Base-by-base conservation (phyloP, 2,888 invertebrate species). In the Amorpha juglandis region DNA sequence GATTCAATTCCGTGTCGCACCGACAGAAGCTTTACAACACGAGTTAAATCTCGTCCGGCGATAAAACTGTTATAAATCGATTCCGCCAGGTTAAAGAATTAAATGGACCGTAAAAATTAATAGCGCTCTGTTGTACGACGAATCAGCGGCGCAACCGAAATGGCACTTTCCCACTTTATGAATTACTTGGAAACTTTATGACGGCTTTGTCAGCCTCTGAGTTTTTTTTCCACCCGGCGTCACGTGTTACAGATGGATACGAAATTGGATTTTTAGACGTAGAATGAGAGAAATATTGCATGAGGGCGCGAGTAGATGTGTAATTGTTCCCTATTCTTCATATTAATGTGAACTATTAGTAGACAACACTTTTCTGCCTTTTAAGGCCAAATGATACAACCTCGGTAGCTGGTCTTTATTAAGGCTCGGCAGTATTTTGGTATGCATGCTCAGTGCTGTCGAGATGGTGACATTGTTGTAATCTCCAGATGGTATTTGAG, bases 61-160 rank as follows among this genome's bases (percentile, higher is more conserved):
- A 86, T 90, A 88, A 89, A 89, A 89, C 84, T 86, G 88, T 87
- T 88, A 89, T 89, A 91, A 90, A 92, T 92, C 88, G 90, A 91
- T 90, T 90, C 89, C 84, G 82, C 84, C 89, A 90, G 87, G 89
- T 91, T 91, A 87, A 90, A 88, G 90, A 90, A 90, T 88, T 90
- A 90, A 92, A 92, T 92, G 90, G 89, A 75, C 86, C 88, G 90
- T 92, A 91, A 92, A 91, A 91, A 91, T 90, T 91, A 91, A 92
- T 91, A 90, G 91, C 84, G 79, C 81, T 84, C 84, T 86, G 86
- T 86, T 84, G 82, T 81, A 77, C 77, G 82, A 82, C 77, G 83
- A 78, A 79, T 79, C 79, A 79, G 70, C 77, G 76, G 74, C 76
- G 74, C 75, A 72, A 71, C 72, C 79, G 78, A 78, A 86, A 88